Conservation (phyloP, 2,888 invertebrate genomes). For the Conomelus anceps region DNA sequence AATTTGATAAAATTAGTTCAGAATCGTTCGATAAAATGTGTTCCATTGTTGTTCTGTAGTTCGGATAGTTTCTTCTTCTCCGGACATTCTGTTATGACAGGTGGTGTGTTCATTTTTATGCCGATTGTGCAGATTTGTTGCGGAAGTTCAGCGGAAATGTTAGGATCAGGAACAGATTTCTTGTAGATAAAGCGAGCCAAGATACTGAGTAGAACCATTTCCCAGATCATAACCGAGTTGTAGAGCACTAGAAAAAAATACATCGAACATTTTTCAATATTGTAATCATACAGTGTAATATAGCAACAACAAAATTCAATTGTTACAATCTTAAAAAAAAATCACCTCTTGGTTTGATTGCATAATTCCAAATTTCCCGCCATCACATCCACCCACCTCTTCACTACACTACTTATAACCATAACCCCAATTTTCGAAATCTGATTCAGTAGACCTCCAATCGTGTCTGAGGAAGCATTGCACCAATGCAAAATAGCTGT, state of each 20-base stretch:
- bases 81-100: neutral
- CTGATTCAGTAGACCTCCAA: too few relatives aligned
- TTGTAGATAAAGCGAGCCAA: conserved; percentile 58
- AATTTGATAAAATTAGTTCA: neutral
- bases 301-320: too few relatives aligned
- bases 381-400: too few relatives aligned
- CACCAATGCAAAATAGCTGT: too few relatives aligned
- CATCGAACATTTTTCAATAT: neutral
- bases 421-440: too few relatives aligned
- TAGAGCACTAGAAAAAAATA: conserved; percentile 54
- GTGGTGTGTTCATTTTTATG: conserved; percentile 15
- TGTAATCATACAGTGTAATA: too few relatives aligned
- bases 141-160: conserved; percentile 18
- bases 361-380: too few relatives aligned
- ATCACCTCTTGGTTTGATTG: too few relatives aligned
- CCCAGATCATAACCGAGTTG: conserved; percentile 57
- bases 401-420: too few relatives aligned
- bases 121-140: conserved; percentile 22
- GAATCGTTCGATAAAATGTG: neutral
- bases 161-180: conserved; percentile 40
- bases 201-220: conserved; percentile 59
- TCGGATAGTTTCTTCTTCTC: neutral
- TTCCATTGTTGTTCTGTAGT: neutral
- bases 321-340: too few relatives aligned
- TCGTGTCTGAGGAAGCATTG: too few relatives aligned